Conservation (phyloP, 2,113 vertebrate genomes). For the Apistogramma diplotaenia region DNA sequence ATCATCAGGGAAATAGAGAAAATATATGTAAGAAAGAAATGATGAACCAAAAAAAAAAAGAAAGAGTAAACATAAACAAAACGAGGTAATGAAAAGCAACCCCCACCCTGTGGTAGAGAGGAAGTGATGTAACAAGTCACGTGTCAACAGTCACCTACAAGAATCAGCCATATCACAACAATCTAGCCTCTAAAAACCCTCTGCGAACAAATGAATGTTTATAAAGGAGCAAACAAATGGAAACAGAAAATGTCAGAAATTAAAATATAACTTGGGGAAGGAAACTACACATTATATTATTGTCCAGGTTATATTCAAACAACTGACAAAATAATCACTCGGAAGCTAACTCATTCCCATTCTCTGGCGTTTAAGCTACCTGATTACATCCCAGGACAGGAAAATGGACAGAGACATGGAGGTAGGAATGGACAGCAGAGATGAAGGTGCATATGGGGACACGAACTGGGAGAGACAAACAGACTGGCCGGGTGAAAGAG, state of each 20-base stretch:
- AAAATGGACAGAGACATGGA: slow-evolving; percentile 57
- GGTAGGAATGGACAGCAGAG: slow-evolving; percentile 38
- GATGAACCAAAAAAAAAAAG: slow-evolving; percentile 58
- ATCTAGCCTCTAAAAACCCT: slow-evolving; percentile 44
- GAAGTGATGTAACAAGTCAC: slow-evolving; percentile 68
- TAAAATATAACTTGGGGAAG: slow-evolving; percentile 11
- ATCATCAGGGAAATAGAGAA: slow-evolving; percentile 85
- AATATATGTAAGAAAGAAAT: slow-evolving; percentile 80
- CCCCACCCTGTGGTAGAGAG: slow-evolving; percentile 66
- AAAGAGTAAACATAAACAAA: slow-evolving; percentile 51
- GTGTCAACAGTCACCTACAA: slow-evolving; percentile 63
- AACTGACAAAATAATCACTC: slow-evolving; percentile 28
- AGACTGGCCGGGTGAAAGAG: slow-evolving; percentile 57
- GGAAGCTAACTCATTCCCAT: slow-evolving; percentile 24
- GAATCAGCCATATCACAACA: slow-evolving; percentile 51
- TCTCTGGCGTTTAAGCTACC: slow-evolving; percentile 12
- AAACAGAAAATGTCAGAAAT: slow-evolving; percentile 41
- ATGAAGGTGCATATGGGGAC: slow-evolving; percentile 58
- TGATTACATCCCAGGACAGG: slow-evolving; percentile 41
- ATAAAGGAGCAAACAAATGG: slow-evolving; percentile 49
- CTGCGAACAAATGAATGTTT: slow-evolving; percentile 37
- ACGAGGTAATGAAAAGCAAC: slow-evolving; percentile 73
- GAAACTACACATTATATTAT: slow-evolving; percentile 7
- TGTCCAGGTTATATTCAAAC: slow-evolving; percentile 11
- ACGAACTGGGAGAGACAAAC: slow-evolving; percentile 54